Conservation (phyloP, 2,888 invertebrate species). For the Ochlodes sylvanus region DNA sequence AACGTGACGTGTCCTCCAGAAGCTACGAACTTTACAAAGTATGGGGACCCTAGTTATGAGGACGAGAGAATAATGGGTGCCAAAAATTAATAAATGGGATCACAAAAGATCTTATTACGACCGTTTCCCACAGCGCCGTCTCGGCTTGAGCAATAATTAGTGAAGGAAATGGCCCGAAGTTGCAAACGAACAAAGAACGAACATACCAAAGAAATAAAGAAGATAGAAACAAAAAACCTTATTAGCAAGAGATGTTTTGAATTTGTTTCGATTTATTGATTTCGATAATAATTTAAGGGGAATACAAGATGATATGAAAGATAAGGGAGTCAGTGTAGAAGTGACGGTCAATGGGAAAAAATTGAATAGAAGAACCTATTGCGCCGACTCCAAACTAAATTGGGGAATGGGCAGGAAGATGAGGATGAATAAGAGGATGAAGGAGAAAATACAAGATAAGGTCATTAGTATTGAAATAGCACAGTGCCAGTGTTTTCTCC, state of each 20-base stretch:
- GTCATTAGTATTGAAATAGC: too few species aligned
- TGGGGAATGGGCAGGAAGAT: too few species aligned
- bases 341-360: too few species aligned
- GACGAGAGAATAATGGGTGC: conserved; percentile 59
- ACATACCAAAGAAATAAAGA: too few species aligned
- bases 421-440: too few species aligned
- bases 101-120: conserved; percentile 76
- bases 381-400: too few species aligned
- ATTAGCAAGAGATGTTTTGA: not conserved
- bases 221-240: not conserved
- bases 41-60: conserved; percentile 42
- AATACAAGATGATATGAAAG: not conserved
- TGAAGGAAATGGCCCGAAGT: conserved; percentile 56
- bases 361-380: too few species aligned
- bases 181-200: conserved; percentile 27
- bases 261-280: conserved; percentile 4
- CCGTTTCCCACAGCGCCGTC: conserved; percentile 67
- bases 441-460: too few species aligned
- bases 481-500: too few species aligned
- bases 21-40: not conserved
- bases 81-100: conserved; percentile 69
- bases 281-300: not conserved
- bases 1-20: not conserved
- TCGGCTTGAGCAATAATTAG: conserved; percentile 69
- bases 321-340: too few species aligned